phyloP scores from a whole-genome alignment of 2,797 vertebrate genomes.

The Mus spretus region DNA sequence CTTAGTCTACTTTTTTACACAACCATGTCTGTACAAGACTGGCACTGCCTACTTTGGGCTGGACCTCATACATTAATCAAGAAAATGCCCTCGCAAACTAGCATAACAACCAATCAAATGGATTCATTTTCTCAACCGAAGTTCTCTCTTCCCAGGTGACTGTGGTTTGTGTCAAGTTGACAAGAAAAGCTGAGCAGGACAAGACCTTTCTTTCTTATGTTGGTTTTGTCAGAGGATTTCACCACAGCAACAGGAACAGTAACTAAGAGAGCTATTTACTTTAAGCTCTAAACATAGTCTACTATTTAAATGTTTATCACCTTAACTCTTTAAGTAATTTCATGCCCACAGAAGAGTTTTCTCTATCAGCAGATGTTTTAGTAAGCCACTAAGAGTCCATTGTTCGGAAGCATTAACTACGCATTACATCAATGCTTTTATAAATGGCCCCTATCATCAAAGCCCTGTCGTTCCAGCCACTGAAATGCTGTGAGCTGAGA shows the following conservation, averaged over 20 bases:
- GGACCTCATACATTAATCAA: neutral
- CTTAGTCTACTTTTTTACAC: neutral
- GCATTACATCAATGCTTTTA: slow-evolving; percentile 23
- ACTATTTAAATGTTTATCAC: neutral
- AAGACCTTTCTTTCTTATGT: neutral
- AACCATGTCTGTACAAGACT: neutral
- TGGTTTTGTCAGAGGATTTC: neutral
- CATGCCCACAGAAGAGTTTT: neutral
- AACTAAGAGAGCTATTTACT: neutral
- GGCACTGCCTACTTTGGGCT: neutral
- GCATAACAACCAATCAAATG: neutral
- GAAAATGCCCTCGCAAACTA: too few species aligned
- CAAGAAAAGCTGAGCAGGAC: neutral
- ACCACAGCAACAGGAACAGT: neutral
- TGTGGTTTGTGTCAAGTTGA: neutral
- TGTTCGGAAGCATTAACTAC: slow-evolving; percentile 15
- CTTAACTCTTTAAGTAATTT: neutral
- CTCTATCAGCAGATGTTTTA: neutral
- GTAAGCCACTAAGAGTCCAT: neutral
- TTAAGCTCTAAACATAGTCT: neutral
- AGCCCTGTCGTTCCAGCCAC: neutral
- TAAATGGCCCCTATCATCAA: slow-evolving; percentile 28
- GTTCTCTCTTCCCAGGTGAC: neutral
- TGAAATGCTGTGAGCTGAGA: neutral
- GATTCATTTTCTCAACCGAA: neutral